These are phyloP conservation scores for Orgyia antiqua DNA, from an alignment of 2,888 invertebrate genomes.

Conservation along the genomic window DNA sequence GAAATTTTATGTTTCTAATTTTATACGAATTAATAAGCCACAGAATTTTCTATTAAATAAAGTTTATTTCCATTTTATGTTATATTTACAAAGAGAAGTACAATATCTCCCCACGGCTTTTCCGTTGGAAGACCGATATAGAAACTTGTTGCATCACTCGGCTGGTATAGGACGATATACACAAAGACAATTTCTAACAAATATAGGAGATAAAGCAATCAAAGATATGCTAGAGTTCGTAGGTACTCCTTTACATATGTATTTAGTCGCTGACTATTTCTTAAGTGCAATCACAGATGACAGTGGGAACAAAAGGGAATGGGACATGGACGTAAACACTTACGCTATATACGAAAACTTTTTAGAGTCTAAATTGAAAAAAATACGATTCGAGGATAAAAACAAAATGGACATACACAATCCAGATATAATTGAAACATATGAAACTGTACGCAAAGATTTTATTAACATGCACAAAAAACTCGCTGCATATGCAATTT, in stretches of 20 bases:
- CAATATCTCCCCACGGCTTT: neutral
- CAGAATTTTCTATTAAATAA: slow-evolving; percentile 1
- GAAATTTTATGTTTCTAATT: neutral
- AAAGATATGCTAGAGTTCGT: slow-evolving; percentile 1
- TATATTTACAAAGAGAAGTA: neutral
- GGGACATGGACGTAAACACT: slow-evolving; percentile 8
- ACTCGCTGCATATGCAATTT: slow-evolving; percentile 7
- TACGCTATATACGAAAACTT: slow-evolving; percentile 9
- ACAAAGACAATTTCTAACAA: neutral
- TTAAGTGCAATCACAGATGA: slow-evolving; percentile 1
- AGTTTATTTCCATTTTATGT: slow-evolving; percentile 1
- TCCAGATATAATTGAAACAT: slow-evolving; percentile 7
- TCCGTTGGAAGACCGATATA: neutral
- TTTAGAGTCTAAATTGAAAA: slow-evolving; percentile 9
- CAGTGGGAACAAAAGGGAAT: neutral
- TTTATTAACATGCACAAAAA: slow-evolving; percentile 6
- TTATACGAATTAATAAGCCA: neutral
- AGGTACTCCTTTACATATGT: slow-evolving; percentile 6
- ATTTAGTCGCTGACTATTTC: slow-evolving; percentile 8
- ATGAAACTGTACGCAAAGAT: neutral
- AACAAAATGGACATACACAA: slow-evolving; percentile 9
- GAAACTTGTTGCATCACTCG: neutral
- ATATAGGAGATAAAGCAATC: neutral
- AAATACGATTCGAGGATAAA: slow-evolving; percentile 11
- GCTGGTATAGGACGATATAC: neutral